Base-by-base conservation (phyloP, 1,140 invertebrate genomes). In the Potamilus streckersoni region DNA sequence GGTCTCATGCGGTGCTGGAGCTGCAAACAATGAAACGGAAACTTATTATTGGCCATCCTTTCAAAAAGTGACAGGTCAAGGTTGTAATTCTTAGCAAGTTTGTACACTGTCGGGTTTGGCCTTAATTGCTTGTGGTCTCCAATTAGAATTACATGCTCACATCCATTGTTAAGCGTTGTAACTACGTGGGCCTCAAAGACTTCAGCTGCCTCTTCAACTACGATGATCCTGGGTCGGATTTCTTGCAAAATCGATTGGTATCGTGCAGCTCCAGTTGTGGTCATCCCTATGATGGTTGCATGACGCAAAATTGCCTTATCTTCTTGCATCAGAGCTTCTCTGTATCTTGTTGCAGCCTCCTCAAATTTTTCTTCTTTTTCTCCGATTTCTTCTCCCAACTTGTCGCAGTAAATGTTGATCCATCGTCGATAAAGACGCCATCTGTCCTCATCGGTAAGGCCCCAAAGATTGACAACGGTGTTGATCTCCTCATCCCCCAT, bases 91-190 rank as follows among this genome's bases (percentile, higher is more conserved):
- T 73, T 82, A 20, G 86, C 85, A 38, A 90, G 79, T 57, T 84
- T 72, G 80, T 86, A 86, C 56, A 89, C 88, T 62, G 83, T 85
- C 62, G 91, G 84, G 74, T 85, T 89, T 23, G 91, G 91, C 63
- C 89, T 84, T 12, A 92, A 83, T 80, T 92, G 91, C 74, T 91
- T 84, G 76, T 92, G 91, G 68, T 81, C 84, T 20, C 73, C 81
- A 67, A 78, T 82, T 17, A 74, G 78, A 60, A 97, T 95, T 0
- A 96, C 90, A 86, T 97, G 96, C 87, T 96, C 81, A 78, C 94
- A 95, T 57, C 91, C 79, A 38, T 91, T 86, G 16, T 93, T 93
- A 13, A 97, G 77, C 19, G 84, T 83, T 23, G 83, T 83, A 1
- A 88, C 76, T 15, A 89, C 82, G 61, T 88, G 87, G 1, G 84